Base-by-base conservation (phyloP, 2,888 invertebrate species). In the Biston betularia region DNA sequence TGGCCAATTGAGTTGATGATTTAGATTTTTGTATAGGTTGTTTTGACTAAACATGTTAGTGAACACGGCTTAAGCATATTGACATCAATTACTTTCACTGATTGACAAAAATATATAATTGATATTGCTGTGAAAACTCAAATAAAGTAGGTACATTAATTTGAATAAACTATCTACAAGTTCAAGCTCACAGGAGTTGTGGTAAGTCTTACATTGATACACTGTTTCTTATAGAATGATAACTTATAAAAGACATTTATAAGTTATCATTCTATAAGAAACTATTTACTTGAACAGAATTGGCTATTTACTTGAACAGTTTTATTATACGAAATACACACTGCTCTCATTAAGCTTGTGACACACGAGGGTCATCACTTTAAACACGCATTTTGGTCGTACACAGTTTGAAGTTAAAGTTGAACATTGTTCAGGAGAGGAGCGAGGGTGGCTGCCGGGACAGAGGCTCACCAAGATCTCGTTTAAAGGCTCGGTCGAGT, bases 371-470 rank as follows among this genome's bases (percentile, higher is more conserved):
- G 79, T 74, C 57, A 59, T 77, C 72, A 80, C 75, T 82, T 75
- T 45, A 72, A 52, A 72, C 65, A 70, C 67, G 77, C 79, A 77
- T 74, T 75, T 75, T 74, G 40, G 40, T 62, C 61, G 75, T 78
- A 42, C 4, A 54, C 54, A 42, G 33, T 54, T 82, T 79, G 84
- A 85, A 87, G 84, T 84, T 88, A 88, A 74, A 87, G 77, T 84
- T 89, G 79, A 86, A 63, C 85, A 76, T 90, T 92, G 85, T 92
- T 81, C 89, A 94, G 93, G 92, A 83, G 88, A 86, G 84, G 88
- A 89, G 81, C 92, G 89, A 79, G 92, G 92, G 84, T 93, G 94
- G 94, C 91, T 93, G 84, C 94, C 93, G 69, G 94, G 94, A 83
- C 94, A 93, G 85, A 90, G 94, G 84, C 87, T 94, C 81, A 90